Conservation (phyloP, 2,113 vertebrate genomes). For the Stercorarius parasiticus region DNA sequence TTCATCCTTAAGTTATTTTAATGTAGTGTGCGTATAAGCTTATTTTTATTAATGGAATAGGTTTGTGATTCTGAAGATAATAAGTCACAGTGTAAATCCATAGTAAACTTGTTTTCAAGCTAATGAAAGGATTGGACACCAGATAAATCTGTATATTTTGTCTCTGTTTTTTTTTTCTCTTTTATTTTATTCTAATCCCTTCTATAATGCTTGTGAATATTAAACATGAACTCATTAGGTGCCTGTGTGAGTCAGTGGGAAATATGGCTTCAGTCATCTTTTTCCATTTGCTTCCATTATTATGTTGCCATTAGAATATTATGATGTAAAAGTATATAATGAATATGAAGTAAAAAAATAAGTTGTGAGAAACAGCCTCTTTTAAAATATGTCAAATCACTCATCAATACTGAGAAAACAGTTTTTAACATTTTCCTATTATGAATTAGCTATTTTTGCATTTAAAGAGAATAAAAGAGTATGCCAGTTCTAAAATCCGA, state of each 20-base stretch:
- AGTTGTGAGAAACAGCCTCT: background rate
- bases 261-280: background rate
- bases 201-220: background rate
- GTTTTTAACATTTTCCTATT: background rate
- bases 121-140: background rate
- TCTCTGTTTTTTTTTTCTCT: background rate
- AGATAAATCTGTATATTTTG: background rate
- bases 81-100: background rate
- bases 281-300: background rate
- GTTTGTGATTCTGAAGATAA: background rate
- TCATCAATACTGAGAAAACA: background rate
- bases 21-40: background rate
- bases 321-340: background rate
- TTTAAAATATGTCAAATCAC: background rate
- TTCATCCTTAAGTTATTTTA: slow-evolving; percentile 49
- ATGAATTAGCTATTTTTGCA: background rate
- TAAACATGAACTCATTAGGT: background rate
- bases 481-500: background rate
- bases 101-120: background rate
- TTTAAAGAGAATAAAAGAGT: background rate
- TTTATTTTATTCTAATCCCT: background rate
- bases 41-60: slow-evolving; percentile 21
- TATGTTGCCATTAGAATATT: background rate
- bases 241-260: background rate
- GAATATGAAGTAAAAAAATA: background rate